Evolutionary conservation across 2,797 vertebrate species (phyloP).

Genomic region (Hippoglossus hippoglossus): DNA sequence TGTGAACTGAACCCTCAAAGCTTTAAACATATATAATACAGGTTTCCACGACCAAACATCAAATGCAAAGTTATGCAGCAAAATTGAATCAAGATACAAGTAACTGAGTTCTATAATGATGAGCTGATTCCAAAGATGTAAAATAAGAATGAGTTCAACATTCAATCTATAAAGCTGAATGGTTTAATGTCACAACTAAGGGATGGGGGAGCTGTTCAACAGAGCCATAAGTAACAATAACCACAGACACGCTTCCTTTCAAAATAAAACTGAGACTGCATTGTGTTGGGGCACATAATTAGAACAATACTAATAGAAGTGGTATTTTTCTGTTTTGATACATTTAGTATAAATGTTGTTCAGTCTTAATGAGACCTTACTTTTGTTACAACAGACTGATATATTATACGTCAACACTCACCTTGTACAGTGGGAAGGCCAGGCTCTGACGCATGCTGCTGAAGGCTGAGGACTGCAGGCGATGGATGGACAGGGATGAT

Average conservation of each 20-base stretch:
- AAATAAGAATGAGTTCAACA: neutral
- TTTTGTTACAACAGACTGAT: too few relatives aligned
- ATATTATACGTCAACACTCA: conserved; percentile 47
- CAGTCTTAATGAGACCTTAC: too few relatives aligned
- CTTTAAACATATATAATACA: neutral
- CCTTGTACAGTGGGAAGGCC: conserved; percentile 82
- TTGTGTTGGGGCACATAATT: too few relatives aligned
- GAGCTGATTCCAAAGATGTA: neutral
- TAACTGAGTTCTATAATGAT: neutral
- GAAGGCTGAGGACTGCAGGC: conserved; percentile 74
- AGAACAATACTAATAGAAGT: too few relatives aligned
- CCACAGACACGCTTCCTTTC: too few relatives aligned
- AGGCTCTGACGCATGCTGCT: conserved; percentile 75
- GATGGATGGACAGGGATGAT: conserved; percentile 83
- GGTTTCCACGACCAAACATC: neutral
- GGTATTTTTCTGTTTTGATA: too few relatives aligned
- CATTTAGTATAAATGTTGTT: too few relatives aligned
- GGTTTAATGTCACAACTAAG: neutral
- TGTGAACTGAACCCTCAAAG: neutral
- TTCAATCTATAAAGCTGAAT: too few relatives aligned
- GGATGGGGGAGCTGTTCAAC: neutral
- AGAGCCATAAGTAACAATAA: too few relatives aligned
- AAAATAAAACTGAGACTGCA: too few relatives aligned
- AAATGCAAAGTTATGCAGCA: neutral
- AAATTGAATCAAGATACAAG: neutral